Base-by-base conservation (phyloP, 30 jellyfish, hydroid and myxozoan genomes). In the Aurelia aurita complex sp. Pacific region DNA sequence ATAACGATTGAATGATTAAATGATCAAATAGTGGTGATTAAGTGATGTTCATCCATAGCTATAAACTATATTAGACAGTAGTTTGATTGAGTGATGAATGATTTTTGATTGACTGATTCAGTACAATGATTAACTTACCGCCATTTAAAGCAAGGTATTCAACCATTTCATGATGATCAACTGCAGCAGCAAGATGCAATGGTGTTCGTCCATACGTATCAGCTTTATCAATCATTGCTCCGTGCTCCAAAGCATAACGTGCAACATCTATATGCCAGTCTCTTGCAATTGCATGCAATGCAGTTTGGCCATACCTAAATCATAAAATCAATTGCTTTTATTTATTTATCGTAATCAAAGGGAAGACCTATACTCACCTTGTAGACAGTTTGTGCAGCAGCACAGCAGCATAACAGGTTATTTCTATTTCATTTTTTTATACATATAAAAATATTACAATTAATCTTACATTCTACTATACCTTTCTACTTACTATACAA, bases 211-310 rank as follows among this genome's bases (percentile, higher is more conserved):
- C 97, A 83, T 65, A 83, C 11, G 33, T 36, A 69, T 90, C 97
- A 3, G 68, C 87, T 67, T 72, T 81, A 64, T 90, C 85, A 75
- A 90, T 72, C 64, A 52, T 19, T 6, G 95, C 97, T 9, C 95
- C 95, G 4, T 73, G 81, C 11, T 76, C 92, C 67, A 90, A 54
- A 7, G 76, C 68, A 66, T 29, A 90, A 46, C 74, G 77, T 35
- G 94, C 97, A n/a, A 90, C 95, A 69, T 90, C 96, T 1, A 79
- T 65, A 63, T 90, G 91, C 97, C 97, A 90, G 64, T 85, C 97
- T 11, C 95, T 80, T 53, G 95, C 85, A 42, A 85, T 73, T 32
- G 91, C 95, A 73, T 90, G 97, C 71, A 90, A 65, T 4, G 82
- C 80, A 2, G 97, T 90, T 51, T 90, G 97, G 2, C 97, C 97